Percentiles rank a stretch among this genome's conserved stretches.
These are phyloP conservation scores for Ctenoplectra terminalis DNA, from an alignment of 1,140 invertebrate genomes.

Conservation along the genomic window DNA sequence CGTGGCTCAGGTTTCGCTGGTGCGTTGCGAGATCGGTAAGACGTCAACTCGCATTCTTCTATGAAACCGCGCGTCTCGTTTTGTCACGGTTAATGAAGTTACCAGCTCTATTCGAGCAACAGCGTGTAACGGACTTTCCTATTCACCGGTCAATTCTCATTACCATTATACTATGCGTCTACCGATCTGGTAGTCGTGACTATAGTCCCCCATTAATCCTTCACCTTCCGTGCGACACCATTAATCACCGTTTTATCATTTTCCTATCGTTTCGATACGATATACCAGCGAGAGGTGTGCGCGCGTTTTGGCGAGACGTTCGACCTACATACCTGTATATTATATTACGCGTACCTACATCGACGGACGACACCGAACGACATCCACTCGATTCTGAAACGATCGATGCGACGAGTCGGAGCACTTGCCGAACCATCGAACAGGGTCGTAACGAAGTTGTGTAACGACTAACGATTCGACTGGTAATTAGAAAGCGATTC, in stretches of 20 bases:
- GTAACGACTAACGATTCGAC: too few species aligned
- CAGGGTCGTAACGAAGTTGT: too few species aligned
- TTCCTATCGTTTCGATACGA: conserved; percentile 67
- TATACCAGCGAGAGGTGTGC: background rate
- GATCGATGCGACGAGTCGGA: too few species aligned
- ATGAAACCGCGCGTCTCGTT: conserved; percentile 67
- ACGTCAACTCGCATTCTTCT: conserved; percentile 65
- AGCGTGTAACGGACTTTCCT: conserved; percentile 67
- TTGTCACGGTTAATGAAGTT: conserved; percentile 70
- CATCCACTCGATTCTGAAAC: too few species aligned
- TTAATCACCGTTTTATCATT: conserved; percentile 69
- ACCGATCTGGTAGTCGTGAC: conserved; percentile 58
- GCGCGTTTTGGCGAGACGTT: background rate
- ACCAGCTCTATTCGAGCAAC: conserved; percentile 56
- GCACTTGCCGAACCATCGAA: too few species aligned
- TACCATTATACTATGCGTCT: conserved; percentile 69
- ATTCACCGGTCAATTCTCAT: conserved; percentile 69
- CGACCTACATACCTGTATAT: background rate
- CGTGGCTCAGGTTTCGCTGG: conserved; percentile 17
- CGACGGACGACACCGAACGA: too few species aligned
- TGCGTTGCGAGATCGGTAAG: conserved; percentile 43
- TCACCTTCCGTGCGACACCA: conserved; percentile 48
- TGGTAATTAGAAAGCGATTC: background rate
- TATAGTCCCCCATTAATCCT: conserved; percentile 54
- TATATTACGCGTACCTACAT: too few species aligned